Conservation (phyloP, 1,140 invertebrate species). For the Anadara kagoshimensis region DNA sequence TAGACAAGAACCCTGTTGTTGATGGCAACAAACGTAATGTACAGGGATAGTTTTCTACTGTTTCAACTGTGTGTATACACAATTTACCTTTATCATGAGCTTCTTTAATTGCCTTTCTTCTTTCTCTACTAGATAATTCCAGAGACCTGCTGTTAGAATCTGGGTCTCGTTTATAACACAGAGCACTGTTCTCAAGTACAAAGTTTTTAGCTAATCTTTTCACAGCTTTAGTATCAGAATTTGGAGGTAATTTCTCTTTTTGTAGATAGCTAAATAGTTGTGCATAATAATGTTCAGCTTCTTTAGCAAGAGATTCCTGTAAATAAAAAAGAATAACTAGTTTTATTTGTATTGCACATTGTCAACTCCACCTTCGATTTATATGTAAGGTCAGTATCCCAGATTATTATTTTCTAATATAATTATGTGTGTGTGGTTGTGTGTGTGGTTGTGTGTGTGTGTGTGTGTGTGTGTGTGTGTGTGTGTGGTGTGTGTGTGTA, state of each 20-base stretch:
- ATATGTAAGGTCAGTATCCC: not conserved
- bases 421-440: not conserved
- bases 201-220: conserved; percentile 23
- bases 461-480: not conserved
- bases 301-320: conserved; percentile 39
- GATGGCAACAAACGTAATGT: too few species aligned
- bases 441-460: too few species aligned
- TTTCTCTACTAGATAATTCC: conserved; percentile 23
- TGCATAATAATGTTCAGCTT: conserved; percentile 34
- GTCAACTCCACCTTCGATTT: not conserved
- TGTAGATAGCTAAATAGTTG: conserved; percentile 29
- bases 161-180: conserved; percentile 18
- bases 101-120: conserved; percentile 34
- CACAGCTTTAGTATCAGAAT: conserved; percentile 6
- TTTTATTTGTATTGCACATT: not conserved
- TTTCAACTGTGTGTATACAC: too few species aligned
- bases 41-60: too few species aligned
- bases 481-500: not conserved
- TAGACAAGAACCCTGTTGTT: too few species aligned
- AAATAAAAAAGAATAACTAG: not conserved
- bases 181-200: conserved; percentile 13
- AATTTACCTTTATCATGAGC: conserved; percentile 26
- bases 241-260: conserved; percentile 14
- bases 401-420: not conserved
- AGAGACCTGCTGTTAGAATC: conserved; percentile 11